Percentiles rank a stretch among this genome's conserved stretches.
Conservation (phyloP, 2,113 vertebrate species). For the Seriola dumerili region DNA sequence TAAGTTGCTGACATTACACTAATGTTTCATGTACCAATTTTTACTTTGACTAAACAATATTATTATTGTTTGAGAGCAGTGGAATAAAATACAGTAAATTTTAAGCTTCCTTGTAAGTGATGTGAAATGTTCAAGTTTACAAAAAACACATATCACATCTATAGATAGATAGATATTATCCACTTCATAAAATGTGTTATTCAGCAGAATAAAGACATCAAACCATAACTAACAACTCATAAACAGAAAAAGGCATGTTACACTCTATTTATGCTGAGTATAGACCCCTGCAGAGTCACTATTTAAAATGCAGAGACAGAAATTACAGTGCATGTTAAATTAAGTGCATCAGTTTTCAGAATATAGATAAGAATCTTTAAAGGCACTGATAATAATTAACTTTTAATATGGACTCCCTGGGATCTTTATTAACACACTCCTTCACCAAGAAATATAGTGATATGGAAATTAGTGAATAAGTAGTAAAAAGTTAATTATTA, state of each 20-base stretch:
- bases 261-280: background rate
- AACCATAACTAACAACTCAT: background rate
- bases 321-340: slow-evolving; percentile 28
- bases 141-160: no score
- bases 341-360: slow-evolving; percentile 17
- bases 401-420: slow-evolving; percentile 17
- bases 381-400: slow-evolving; percentile 32
- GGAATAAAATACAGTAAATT: background rate
- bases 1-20: background rate
- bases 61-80: background rate
- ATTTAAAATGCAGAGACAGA: slow-evolving; percentile 22
- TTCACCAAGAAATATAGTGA: slow-evolving; percentile 3
- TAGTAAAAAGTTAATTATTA: background rate
- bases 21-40: background rate
- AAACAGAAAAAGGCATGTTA: background rate
- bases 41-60: background rate
- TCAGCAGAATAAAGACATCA: slow-evolving; percentile 7
- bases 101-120: background rate
- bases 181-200: background rate
- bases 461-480: slow-evolving; percentile 26
- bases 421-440: slow-evolving; percentile 24
- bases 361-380: background rate
- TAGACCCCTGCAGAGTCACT: slow-evolving; percentile 5
- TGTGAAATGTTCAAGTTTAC: no score
- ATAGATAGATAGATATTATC: background rate